Percentiles rank a stretch among this genome's conserved stretches.
phyloP scores from a whole-genome alignment of 2,888 invertebrate species.

The Scaptomyza caliginosa region DNA sequence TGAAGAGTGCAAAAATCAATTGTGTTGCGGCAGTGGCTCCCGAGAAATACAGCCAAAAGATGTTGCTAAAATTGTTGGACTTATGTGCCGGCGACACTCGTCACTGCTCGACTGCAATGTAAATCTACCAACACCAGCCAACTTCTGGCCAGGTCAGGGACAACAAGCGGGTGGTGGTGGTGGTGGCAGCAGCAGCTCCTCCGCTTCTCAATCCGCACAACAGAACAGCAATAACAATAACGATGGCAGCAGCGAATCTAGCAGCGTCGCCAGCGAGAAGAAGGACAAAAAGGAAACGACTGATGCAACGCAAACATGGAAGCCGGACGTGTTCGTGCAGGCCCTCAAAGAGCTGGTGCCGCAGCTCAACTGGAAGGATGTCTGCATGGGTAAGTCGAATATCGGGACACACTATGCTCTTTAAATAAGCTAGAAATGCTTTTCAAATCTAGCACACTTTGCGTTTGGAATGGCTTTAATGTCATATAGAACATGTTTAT shows the following conservation, averaged over 20 bases:
- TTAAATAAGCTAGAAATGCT: not conserved
- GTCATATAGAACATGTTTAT: not conserved
- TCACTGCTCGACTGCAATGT: constrained; percentile 88
- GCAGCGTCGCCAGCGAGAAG: constrained; percentile 58
- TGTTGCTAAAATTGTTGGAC: constrained; percentile 92
- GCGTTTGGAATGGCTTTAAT: not conserved
- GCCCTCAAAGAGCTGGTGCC: constrained; percentile 95
- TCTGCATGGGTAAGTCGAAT: constrained; percentile 88
- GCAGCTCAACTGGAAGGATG: constrained; percentile 95
- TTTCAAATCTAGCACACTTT: not conserved
- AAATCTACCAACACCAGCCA: constrained; percentile 88
- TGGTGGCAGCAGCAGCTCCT: constrained; percentile 22
- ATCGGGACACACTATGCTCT: too few relatives aligned
- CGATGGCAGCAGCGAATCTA: constrained; percentile 63
- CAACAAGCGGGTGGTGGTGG: constrained; percentile 36
- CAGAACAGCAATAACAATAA: constrained; percentile 61
- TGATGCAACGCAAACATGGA: constrained; percentile 90
- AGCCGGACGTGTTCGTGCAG: constrained; percentile 96
- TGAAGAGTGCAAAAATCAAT: constrained; percentile 94
- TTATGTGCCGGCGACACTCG: constrained; percentile 93
- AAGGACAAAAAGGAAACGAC: constrained; percentile 85
- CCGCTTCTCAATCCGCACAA: constrained; percentile 52
- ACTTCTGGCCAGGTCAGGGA: constrained; percentile 86
- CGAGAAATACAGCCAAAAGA: constrained; percentile 92
- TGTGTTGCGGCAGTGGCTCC: constrained; percentile 92